Evolutionary conservation across 2,797 vertebrate genomes (phyloP).

Genomic region (Syngnathus rostellatus): DNA sequence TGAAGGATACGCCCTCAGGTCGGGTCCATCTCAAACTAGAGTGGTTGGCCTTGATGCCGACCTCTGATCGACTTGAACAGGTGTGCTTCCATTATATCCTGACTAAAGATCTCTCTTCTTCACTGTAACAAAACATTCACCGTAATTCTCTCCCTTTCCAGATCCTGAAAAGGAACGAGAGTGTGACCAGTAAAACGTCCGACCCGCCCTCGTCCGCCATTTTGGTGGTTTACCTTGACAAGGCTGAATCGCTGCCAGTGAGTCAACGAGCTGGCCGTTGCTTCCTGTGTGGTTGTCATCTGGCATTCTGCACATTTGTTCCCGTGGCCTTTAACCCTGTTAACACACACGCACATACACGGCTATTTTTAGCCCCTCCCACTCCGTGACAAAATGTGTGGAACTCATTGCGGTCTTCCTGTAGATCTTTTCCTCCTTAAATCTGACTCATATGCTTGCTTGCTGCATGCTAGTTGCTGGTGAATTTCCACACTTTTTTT

Average conservation of each 20-base stretch:
- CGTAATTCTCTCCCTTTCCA: slow-evolving; percentile 27
- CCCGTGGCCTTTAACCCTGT: slow-evolving; percentile 11
- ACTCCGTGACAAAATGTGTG: not conserved
- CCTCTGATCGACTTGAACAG: slow-evolving; percentile 75
- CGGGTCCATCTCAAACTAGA: slow-evolving; percentile 81
- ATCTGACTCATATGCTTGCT: slow-evolving; percentile 3
- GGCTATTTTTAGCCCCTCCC: slow-evolving; percentile 9
- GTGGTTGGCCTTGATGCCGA: slow-evolving; percentile 76
- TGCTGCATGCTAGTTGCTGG: slow-evolving; percentile 27
- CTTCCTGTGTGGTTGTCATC: slow-evolving; percentile 51
- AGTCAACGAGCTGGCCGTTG: slow-evolving; percentile 52
- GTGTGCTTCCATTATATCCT: slow-evolving; percentile 46
- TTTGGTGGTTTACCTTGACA: slow-evolving; percentile 84
- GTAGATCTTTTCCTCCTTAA: slow-evolving; percentile 35
- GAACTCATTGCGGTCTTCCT: slow-evolving; percentile 10
- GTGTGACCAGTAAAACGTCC: slow-evolving; percentile 59
- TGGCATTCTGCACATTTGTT: slow-evolving; percentile 33
- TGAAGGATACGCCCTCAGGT: slow-evolving; percentile 77
- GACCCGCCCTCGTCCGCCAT: slow-evolving; percentile 82
- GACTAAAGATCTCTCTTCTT: not conserved
- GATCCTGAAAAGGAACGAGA: slow-evolving; percentile 78
- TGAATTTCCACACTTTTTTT: not conserved
- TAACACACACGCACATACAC: not conserved
- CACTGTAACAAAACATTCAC: not conserved
- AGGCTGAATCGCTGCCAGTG: slow-evolving; percentile 91